These are phyloP conservation scores for Candoia aspera DNA, from an alignment of 2,113 vertebrate genomes.

Conservation along the genomic window DNA sequence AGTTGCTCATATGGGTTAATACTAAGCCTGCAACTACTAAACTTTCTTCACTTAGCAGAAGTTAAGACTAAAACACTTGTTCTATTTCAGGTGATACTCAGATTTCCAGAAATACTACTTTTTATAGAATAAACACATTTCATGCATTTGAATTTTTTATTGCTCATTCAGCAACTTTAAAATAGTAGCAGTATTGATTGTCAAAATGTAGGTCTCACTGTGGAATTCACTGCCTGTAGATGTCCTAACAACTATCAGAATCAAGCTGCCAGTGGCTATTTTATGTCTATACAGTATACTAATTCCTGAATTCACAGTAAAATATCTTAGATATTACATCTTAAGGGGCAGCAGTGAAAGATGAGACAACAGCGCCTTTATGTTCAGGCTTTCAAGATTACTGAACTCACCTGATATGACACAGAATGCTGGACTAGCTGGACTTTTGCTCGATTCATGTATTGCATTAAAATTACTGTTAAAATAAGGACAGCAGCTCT, in stretches of 20 bases:
- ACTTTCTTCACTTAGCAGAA: not conserved
- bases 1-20: not conserved
- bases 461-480: slow-evolving; percentile 26
- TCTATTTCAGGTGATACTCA: not conserved
- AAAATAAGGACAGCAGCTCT: not conserved
- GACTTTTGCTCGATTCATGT: too few relatives aligned
- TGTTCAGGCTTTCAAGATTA: not conserved
- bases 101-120: not conserved
- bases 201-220: not conserved
- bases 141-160: not conserved
- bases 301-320: not conserved
- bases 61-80: not conserved
- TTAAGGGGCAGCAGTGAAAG: not conserved
- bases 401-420: too few relatives aligned
- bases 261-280: not conserved
- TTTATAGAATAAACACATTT: not conserved
- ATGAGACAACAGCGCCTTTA: not conserved
- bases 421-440: too few relatives aligned
- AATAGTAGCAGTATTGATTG: not conserved
- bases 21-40: not conserved
- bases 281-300: not conserved
- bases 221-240: not conserved
- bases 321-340: not conserved
- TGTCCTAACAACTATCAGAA: not conserved
- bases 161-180: not conserved